These are phyloP conservation scores for Platalea minor DNA, from an alignment of 2,797 vertebrate genomes.

Conservation along the genomic window DNA sequence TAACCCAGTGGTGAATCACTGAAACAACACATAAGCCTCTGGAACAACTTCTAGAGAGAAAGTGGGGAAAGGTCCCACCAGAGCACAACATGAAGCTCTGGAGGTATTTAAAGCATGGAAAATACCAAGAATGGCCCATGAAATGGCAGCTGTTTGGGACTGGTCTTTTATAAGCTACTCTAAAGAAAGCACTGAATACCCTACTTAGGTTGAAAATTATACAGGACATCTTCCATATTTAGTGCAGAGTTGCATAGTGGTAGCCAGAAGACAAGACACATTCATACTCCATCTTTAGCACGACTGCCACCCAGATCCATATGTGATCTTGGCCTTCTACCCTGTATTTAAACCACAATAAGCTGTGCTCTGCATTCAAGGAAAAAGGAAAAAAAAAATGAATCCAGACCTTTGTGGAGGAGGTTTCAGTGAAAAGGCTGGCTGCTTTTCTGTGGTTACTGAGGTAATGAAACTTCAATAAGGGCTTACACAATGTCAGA, in stretches of 20 bases:
- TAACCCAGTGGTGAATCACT: background rate
- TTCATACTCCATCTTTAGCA: background rate
- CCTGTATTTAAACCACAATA: conserved; percentile 63
- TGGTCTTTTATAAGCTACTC: conserved; percentile 1
- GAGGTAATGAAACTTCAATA: conserved; percentile 62
- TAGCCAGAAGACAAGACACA: background rate
- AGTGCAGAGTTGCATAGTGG: background rate
- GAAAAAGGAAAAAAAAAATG: background rate
- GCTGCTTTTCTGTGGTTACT: conserved; percentile 40
- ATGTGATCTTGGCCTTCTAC: conserved; percentile 19
- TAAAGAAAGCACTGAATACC: conserved; percentile 44
- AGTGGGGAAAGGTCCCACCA: background rate
- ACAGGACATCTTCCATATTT: conserved; percentile 34
- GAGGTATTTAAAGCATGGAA: conserved; percentile 46
- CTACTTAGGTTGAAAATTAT: conserved; percentile 33
- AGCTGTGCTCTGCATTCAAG: conserved; percentile 46
- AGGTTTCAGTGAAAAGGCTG: conserved; percentile 13
- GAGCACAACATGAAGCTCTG: background rate
- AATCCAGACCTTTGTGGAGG: conserved; percentile 56
- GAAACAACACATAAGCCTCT: background rate
- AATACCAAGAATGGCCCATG: background rate
- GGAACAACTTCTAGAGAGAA: background rate
- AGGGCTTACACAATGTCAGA: conserved; percentile 47
- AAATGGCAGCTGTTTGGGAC: background rate
- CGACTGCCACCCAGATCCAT: background rate